Base-by-base conservation (phyloP, 1,140 invertebrate species). In the Drosophila paulistorum region DNA sequence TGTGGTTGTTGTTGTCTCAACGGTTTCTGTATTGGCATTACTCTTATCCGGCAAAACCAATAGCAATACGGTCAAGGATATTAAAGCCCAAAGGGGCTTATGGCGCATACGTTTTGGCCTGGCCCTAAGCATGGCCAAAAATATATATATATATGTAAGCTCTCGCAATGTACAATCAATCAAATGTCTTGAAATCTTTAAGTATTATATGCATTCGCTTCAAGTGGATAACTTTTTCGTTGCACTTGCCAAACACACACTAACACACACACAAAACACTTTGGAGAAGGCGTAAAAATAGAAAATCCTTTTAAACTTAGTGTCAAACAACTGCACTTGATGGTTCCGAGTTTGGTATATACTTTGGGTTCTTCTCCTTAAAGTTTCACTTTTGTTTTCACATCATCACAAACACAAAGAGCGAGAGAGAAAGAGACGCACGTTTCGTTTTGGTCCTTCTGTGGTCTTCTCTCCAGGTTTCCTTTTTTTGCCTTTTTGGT, bases 1-100 rank as follows among this genome's bases (percentile, higher is more conserved):
- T 37, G 90, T 91, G 54, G 90, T 91, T 45, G 82, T 91, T 42
- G 82, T 91, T 42, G 80, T 68, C 67, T 86, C 80, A 1, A 77
- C 78, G 23, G 80, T 77, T 68, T 91, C 85, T 42, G 85, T 84
- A 65, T 81, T 91, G 69, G 83, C 82, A 65, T 82, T 77, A 54
- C 90, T 90, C 65, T 87, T 90, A 71, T 91, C 90, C 75, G 45
- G 45, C 10, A 91, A 70, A 69, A 81, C 78, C 59, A 90, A 71
- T 68, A 87, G 72, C 66, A 90, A 82, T 61, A 91, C 70, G 71
- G 83, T 81, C 75, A 91, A 74, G 82, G 83, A 78, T 79, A 91
- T 78, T 42, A 91, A 65, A 3, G 85, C 77, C 77, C 85, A 91
- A 33, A 91, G 83, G 51, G 90, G 90, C 71, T 87, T 91, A 68